Evolutionary conservation across 2,888 invertebrate species (phyloP), one percentile per base, ranked within the genome.

Genomic region (Eilema depressum): DNA sequence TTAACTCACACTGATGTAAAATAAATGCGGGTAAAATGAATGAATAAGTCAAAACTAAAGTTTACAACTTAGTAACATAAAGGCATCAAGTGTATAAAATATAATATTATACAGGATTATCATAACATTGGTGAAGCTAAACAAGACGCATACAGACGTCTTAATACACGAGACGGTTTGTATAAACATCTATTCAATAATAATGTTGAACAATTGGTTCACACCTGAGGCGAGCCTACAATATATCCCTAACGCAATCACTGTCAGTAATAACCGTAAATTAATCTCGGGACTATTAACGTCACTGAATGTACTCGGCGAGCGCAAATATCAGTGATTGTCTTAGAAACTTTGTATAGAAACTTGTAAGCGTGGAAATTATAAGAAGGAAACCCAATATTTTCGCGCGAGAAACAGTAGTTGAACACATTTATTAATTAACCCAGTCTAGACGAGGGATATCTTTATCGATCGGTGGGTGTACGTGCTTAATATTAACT

Each of bases 81-180:
- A 75, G 66, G 81, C 68, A 74, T 75, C 23, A 74, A 71, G 71
- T 71, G 68, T 67, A 71, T 72, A 72, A 71, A 80, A 79, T 69
- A 72, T 72, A 73, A 75, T 77, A 79, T 68, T 84, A 78, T 66
- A 80, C 65, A 78, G 70, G 74, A 82, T 80, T 67, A 77, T 76
- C 61, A 83, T 77, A 78, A 82, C 77, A 82, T 75, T 74, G 62
- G 70, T 75, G 67, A 79, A 80, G 73, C 80, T 77, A 78, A 79
- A 69, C 78, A 71, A 76, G 77, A 75, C 79, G 75, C 74, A 74
- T 63, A 77, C 70, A 79, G 78, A 74, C 77, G 76, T 74, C 82
- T 84, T 82, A 87, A 89, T 84, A 91, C 92, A 93, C 93, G 93
- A 93, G 93, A 91, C 93, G 89, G 93, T 92, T 92, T 92, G 89